Evolutionary conservation across 2,888 invertebrate genomes (phyloP), one percentile per base, ranked within the genome.

Genomic region (Leptothorax acervorum): DNA sequence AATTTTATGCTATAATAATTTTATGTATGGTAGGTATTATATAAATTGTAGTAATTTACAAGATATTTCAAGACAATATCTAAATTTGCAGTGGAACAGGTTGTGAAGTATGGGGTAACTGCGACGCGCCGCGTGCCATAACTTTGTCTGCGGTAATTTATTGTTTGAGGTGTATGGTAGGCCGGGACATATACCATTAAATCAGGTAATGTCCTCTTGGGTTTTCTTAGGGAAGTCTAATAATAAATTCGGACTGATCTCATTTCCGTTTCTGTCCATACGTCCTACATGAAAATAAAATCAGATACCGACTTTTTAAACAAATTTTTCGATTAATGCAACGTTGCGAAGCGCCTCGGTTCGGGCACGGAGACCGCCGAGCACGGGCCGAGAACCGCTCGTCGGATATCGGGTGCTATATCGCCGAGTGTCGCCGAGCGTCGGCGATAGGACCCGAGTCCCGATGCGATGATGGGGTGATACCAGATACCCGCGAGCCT

Each of bases 61-160:
- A 31, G 5, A 66, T 31, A 31, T 73, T 68, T 11, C 35, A 48
- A 6, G 3, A n/a, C 23, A 23, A 51, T 18, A 6, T 65, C 9
- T 42, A 12, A 92, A 90, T 94, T 91, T 94, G 92, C 95, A 97
- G 98, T 4, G 98, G 98, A 2, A 99, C 99, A 0, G 98, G 99
- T 0, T 96, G 97, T 76, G 98, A 99, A 95, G 99, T 99, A 9
- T 98, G 98, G 97, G 99, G 99, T 12, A 99, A 99, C 94, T 97
- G 98, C 93, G 99, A 99, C 95, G 98, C 99, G 0, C 99, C 99
- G 0, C 96, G 97, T 82, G 99, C 99, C 0, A 98, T 99, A 87
- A 98, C 99, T 0, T 96, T 99, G 81, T 99, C 99, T 0, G 99
- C 99, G 0, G 96, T 99, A 51, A 99, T 99, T 92, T 99, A 99